phyloP scores from a whole-genome alignment of 2,113 vertebrate genomes.

The Tragelaphus imberbis region DNA sequence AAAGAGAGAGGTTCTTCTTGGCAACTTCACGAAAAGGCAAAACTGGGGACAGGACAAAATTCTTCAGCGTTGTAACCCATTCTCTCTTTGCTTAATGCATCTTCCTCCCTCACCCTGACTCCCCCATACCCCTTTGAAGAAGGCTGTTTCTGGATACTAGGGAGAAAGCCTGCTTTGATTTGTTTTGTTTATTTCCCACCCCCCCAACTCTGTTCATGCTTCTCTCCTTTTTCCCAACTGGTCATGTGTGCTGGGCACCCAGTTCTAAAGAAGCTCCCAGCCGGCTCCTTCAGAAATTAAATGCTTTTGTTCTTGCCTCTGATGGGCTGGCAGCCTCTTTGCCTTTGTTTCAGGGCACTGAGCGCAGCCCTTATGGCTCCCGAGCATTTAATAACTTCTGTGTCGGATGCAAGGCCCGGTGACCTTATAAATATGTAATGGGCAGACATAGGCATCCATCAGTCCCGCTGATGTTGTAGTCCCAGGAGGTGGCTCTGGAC shows the following conservation, averaged over 20 bases:
- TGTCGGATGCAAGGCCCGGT: conserved; percentile 1
- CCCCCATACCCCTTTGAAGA: background rate
- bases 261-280: conserved; percentile 30
- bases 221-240: background rate
- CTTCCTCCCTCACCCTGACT: background rate
- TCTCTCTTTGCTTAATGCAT: background rate
- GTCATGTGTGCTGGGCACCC: background rate
- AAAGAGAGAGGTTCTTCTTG: background rate
- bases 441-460: background rate
- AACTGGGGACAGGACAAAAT: background rate
- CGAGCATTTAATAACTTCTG: background rate
- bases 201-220: background rate
- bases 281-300: conserved; percentile 28
- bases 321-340: conserved; percentile 23
- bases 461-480: background rate
- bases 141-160: background rate
- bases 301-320: conserved; percentile 58
- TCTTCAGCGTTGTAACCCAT: background rate
- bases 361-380: conserved; percentile 46
- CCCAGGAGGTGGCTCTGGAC: background rate
- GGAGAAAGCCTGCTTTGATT: background rate
- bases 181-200: background rate
- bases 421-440: conserved; percentile 56
- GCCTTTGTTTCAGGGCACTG: conserved; percentile 51
- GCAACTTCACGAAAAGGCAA: background rate